Percentiles rank a stretch among this genome's conserved stretches.
phyloP scores from a whole-genome alignment of 2,113 vertebrate species.

The Aix galericulata region DNA sequence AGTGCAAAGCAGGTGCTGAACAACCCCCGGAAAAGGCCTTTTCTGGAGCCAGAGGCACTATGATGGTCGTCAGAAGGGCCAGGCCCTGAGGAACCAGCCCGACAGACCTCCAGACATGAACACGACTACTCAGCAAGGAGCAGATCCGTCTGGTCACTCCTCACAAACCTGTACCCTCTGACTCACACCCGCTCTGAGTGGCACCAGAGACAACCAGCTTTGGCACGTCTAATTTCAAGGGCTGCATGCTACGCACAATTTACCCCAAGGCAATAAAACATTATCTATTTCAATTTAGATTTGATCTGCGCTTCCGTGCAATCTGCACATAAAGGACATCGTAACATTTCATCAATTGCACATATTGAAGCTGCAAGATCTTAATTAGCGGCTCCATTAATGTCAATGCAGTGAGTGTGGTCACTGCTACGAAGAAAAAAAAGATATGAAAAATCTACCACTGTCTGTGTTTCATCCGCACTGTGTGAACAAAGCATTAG shows the following conservation, averaged over 20 bases:
- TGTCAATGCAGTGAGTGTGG: neutral
- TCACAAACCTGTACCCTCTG: neutral
- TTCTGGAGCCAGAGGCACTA: neutral
- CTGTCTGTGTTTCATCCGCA: neutral
- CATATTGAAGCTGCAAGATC: neutral
- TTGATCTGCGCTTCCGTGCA: neutral
- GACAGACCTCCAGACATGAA: neutral
- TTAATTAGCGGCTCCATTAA: constrained; percentile 9
- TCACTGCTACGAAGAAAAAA: neutral
- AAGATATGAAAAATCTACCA: neutral
- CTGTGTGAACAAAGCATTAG: neutral
- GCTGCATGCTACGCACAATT: neutral
- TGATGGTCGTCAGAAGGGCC: neutral
- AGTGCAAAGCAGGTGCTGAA: neutral
- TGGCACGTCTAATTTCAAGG: constrained; percentile 1
- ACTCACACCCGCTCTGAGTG: neutral
- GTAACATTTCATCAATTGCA: neutral
- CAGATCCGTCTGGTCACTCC: neutral
- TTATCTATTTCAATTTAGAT: constrained; percentile 12
- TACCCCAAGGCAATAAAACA: constrained; percentile 21
- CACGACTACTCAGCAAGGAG: accelerated
- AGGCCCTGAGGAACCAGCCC: neutral
- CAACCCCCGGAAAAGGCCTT: neutral
- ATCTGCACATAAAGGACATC: neutral
- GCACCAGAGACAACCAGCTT: neutral